A percentile compares a stretch with the other conserved stretches of the same genome.
phyloP scores from a whole-genome alignment of 2,888 invertebrate genomes.

The Masnerella sp. region DNA sequence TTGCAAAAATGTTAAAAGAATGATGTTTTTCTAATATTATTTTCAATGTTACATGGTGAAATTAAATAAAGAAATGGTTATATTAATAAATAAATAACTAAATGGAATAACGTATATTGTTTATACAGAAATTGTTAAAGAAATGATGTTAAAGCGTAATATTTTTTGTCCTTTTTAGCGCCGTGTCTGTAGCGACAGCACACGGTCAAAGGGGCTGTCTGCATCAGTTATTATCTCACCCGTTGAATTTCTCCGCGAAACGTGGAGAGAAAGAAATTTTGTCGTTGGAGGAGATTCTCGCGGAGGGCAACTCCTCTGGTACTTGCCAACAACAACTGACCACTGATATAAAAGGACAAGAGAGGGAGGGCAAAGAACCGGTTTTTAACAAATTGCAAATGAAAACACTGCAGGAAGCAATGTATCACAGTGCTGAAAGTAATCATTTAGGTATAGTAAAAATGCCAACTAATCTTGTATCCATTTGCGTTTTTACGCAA shows the following conservation, averaged over 20 bases:
- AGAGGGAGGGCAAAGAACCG: slow-evolving; percentile 73
- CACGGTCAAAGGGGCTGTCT: slow-evolving; percentile 90
- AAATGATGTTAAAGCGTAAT: too few species aligned
- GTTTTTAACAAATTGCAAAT: slow-evolving; percentile 88
- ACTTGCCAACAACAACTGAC: slow-evolving; percentile 72
- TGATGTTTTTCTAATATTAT: too few species aligned
- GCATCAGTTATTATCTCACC: slow-evolving; percentile 87
- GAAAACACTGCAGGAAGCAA: slow-evolving; percentile 92
- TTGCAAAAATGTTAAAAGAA: too few species aligned
- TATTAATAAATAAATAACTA: too few species aligned
- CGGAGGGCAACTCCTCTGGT: slow-evolving; percentile 84
- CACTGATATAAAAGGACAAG: slow-evolving; percentile 74
- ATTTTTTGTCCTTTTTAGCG: slow-evolving; percentile 78
- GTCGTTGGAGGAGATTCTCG: slow-evolving; percentile 92
- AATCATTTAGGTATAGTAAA: slow-evolving; percentile 85
- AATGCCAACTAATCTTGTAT: slow-evolving; percentile 35
- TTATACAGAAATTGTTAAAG: too few species aligned
- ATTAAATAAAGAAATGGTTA: too few species aligned
- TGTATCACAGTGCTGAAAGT: slow-evolving; percentile 96
- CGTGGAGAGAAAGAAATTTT: slow-evolving; percentile 85
- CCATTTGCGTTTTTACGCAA: slow-evolving; percentile 14
- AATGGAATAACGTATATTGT: too few species aligned
- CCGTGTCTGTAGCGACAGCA: slow-evolving; percentile 92
- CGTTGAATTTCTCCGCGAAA: slow-evolving; percentile 80
- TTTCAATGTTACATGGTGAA: too few species aligned